Base-by-base conservation (phyloP, 92 coral and sea anemone species). In the Porites rus region DNA sequence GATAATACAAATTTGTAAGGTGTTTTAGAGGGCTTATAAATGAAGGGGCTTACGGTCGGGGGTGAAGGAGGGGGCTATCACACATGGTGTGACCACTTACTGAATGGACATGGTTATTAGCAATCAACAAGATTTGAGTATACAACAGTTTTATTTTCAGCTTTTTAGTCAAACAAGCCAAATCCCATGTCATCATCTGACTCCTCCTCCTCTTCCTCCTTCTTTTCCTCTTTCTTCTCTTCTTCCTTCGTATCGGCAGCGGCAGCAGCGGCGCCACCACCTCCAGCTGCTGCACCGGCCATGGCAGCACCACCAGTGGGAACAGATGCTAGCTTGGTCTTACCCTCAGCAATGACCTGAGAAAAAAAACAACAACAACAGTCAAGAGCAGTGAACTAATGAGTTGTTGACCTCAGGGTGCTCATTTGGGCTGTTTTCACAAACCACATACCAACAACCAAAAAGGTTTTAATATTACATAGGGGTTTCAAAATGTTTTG, bases 111-210 rank as follows among this genome's bases (percentile, higher is more conserved):
- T 38, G 46, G 5, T 38, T 38, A 38, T 38, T 38, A 38, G 46
- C 46, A 38, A 38, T 38, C 46, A 38, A 65, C 66, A 52, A 14
- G 51, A 25, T 24, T 24, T 17, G n/a, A 66, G 84, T 72, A 52
- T 38, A 51, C 8, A 76, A 59, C 25, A 68, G 50, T 19, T 81
- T 82, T 83, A 74, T 82, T 73, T 21, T 7, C 22, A n/a, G 58
- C 19, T 20, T 11, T 14, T 19, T 16, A 53, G 22, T 97, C 99
- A 88, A 97, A 97, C 80, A 97, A 92, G 82, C 99, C 99, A 84
- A 97, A 97, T 88, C 99, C 99, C 98, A 97, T 95, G 78, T 97
- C 99, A 52, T 97, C 99, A 92, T 97, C 99, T 60, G 98, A 95
- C 86, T 93, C 97, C 78, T 90, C 92, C 18, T 90, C 91, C 73